phyloP scores from a whole-genome alignment of 2,888 invertebrate species.

The Gymnosoma rotundatum region DNA sequence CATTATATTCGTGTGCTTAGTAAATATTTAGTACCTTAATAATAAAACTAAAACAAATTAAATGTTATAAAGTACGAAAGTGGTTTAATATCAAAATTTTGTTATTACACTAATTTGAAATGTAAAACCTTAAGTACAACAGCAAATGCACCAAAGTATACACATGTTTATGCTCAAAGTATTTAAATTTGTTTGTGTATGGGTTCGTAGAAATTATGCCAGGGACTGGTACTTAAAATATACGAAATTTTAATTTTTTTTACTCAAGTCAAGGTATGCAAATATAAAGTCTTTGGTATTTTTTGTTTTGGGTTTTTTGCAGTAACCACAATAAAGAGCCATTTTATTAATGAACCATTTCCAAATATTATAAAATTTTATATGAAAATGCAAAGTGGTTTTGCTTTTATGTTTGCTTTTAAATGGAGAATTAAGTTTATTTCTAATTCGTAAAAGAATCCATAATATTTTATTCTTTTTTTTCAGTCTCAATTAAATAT shows the following conservation, averaged over 20 bases:
- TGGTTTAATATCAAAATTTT: constrained; percentile 48
- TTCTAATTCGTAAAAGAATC: background rate
- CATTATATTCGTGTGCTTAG: background rate
- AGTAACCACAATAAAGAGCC: constrained; percentile 44
- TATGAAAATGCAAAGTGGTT: constrained; percentile 30
- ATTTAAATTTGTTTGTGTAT: background rate
- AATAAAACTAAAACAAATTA: constrained; percentile 8
- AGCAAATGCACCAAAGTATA: constrained; percentile 27
- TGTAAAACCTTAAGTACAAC: constrained; percentile 24
- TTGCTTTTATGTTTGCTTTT: constrained; percentile 13
- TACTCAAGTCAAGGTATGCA: constrained; percentile 22
- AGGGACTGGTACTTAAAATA: background rate
- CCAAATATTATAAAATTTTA: constrained; percentile 43
- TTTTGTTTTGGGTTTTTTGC: background rate
- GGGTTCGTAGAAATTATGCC: background rate
- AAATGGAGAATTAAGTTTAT: background rate
- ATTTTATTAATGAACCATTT: constrained; percentile 54
- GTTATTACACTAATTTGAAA: constrained; percentile 56
- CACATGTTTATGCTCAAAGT: background rate
- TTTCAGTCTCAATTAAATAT: too few relatives aligned
- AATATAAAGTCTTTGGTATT: constrained; percentile 17
- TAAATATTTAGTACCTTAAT: constrained; percentile 27
- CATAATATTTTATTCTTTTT: background rate
- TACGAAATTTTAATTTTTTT: constrained; percentile 6
- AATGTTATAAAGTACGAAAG: constrained; percentile 45